Percentiles rank a stretch among this genome's conserved stretches.
Conservation (phyloP, 2,888 invertebrate species). For the Itoplectis maculator region DNA sequence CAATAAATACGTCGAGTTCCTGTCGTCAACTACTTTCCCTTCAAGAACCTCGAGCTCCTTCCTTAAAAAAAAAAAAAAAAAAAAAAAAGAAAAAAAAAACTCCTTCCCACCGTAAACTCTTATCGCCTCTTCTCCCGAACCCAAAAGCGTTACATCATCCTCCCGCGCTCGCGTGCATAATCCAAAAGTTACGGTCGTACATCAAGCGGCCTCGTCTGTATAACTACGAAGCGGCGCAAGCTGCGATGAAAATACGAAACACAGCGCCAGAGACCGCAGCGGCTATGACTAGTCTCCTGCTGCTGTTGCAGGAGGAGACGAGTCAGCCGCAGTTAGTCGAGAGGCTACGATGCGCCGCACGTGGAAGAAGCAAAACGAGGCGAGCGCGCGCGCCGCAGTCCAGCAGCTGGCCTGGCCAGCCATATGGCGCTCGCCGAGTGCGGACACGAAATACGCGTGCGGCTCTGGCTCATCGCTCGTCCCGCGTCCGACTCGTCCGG, state of each 20-base stretch:
- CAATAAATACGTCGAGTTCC: too few species aligned
- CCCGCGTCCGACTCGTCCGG: background rate
- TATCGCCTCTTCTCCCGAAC: conserved; percentile 28
- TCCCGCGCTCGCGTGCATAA: conserved; percentile 61
- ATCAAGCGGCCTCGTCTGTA: conserved; percentile 75
- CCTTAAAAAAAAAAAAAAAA: background rate
- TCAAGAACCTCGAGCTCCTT: too few species aligned
- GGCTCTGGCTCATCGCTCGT: background rate
- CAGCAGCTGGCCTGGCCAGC: conserved; percentile 76
- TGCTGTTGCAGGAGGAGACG: too few species aligned
- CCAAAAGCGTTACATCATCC: conserved; percentile 69
- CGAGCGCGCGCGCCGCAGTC: conserved; percentile 67
- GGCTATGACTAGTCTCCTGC: too few species aligned
- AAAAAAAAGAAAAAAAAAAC: background rate
- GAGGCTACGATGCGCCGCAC: conserved; percentile 53
- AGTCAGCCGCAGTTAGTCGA: too few species aligned
- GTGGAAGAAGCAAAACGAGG: conserved; percentile 71
- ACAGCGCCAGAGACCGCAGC: too few species aligned
- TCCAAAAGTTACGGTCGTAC: conserved; percentile 74
- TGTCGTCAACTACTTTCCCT: too few species aligned
- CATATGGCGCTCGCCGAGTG: conserved; percentile 77
- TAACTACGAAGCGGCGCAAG: conserved; percentile 41
- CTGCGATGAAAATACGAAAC: too few species aligned
- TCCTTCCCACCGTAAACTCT: conserved; percentile 61
- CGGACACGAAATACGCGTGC: background rate